These are phyloP conservation scores for Petaurus breviceps DNA, from an alignment of 2,113 vertebrate species.

Conservation along the genomic window DNA sequence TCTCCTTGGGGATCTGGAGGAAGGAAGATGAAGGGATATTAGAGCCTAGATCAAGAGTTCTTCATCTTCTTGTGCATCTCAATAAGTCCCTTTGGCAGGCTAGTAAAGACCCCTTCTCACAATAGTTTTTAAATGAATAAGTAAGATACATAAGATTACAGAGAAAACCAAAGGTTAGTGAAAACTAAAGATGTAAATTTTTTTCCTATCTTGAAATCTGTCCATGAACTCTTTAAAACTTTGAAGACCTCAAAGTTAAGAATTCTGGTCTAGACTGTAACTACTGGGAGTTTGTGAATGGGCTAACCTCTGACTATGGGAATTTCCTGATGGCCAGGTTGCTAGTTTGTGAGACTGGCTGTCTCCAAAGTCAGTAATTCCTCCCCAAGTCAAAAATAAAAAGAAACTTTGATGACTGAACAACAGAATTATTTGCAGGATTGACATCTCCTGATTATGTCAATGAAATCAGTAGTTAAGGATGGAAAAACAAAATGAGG, in stretches of 20 bases:
- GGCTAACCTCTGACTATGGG: background rate
- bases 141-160: background rate
- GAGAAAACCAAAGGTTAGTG: background rate
- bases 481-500: background rate
- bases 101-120: background rate
- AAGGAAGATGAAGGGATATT: background rate
- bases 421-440: background rate
- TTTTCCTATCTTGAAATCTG: background rate
- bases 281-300: background rate
- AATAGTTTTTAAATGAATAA: background rate
- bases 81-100: background rate
- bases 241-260: background rate
- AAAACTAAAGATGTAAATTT: background rate
- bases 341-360: background rate
- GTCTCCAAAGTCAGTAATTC: background rate
- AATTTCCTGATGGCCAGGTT: background rate
- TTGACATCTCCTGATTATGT: constrained; percentile 27
- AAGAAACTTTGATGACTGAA: background rate
- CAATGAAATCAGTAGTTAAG: background rate
- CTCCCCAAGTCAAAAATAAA: constrained; percentile 2
- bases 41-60: background rate
- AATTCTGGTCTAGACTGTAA: background rate
- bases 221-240: background rate
- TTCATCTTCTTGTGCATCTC: background rate
- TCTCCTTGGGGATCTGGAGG: background rate